Evolutionary conservation across 2,888 invertebrate genomes (phyloP), one percentile per base, ranked within the genome.

Genomic region (Gastracanthus pulcherrimus): DNA sequence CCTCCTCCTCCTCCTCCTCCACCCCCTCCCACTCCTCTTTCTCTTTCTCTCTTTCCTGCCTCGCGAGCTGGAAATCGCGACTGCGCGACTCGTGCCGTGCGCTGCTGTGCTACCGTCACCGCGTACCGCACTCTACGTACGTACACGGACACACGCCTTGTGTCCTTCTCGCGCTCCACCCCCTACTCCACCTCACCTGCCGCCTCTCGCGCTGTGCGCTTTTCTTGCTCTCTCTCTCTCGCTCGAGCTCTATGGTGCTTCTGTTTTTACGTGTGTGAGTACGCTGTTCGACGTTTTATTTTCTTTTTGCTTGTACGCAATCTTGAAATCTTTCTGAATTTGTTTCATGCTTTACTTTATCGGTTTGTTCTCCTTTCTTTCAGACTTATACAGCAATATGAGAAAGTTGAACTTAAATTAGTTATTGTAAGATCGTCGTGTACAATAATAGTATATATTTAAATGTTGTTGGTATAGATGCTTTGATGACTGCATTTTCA

Each of bases 1-100:
- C 85, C 86, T 84, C 84, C 79, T 79, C 82, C 60, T 4, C 29
- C 69, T 31, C 36, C 72, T 41, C 60, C 62, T 13, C n/a, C 48
- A 19, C 60, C 23, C 38, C 23, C 34, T 29, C 58, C 26, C 2
- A 41, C 23, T 13, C 36, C n/a, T 2, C 34, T 29, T 7, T n/a
- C 23, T 31, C 16, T 34, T 36, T 7, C 13, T 34, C 19, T 41
- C 23, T 48, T 19, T 16, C 16, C 13, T 26, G 3, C 55, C 6
- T 6, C 36, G 13, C 2, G 34, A 55, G n/a, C 19, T 55, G 58
- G 58, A 74, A 60, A 64, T n/a, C 26, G 75, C 48, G 34, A 19
- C 11, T 2, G 19, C 16, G 64, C 51, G 23, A 26, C 60, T n/a
- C n/a, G n/a, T n/a, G n/a, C n/a, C 31, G 60, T 58, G 58, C 45